Conservation (phyloP, 2,888 invertebrate genomes). For the Polydrusus cervinus region DNA sequence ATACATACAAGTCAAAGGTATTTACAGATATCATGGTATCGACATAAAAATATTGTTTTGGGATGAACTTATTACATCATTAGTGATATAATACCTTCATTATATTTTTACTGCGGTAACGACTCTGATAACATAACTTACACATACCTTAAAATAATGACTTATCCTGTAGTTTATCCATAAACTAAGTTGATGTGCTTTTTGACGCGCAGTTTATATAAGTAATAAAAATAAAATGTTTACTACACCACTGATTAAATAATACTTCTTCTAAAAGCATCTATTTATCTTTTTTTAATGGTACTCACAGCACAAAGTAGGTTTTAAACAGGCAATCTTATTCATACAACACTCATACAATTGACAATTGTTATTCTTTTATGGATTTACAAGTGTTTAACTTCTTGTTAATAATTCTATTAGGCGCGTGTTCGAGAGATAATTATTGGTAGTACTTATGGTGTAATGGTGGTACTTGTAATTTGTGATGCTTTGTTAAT, state of each 20-base stretch:
- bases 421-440: constrained; percentile 50
- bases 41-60: too few species aligned
- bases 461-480: constrained; percentile 44
- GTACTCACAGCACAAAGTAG: constrained; percentile 45
- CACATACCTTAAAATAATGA: too few species aligned
- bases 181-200: too few species aligned
- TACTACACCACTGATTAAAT: constrained; percentile 37
- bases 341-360: constrained; percentile 54
- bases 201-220: too few species aligned
- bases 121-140: too few species aligned
- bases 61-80: too few species aligned
- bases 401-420: constrained; percentile 55
- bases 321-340: constrained; percentile 51
- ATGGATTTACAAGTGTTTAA: constrained; percentile 55
- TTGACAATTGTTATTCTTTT: constrained; percentile 56
- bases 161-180: too few species aligned
- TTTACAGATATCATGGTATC: too few species aligned
- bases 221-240: not conserved
- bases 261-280: constrained; percentile 37
- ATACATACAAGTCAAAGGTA: too few species aligned
- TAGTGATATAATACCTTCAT: too few species aligned
- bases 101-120: too few species aligned
- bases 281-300: constrained; percentile 52
- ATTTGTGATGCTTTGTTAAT: constrained; percentile 33
- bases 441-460: constrained; percentile 46